Conservation (phyloP, 2,888 invertebrate species). For the Heliconius hortense region DNA sequence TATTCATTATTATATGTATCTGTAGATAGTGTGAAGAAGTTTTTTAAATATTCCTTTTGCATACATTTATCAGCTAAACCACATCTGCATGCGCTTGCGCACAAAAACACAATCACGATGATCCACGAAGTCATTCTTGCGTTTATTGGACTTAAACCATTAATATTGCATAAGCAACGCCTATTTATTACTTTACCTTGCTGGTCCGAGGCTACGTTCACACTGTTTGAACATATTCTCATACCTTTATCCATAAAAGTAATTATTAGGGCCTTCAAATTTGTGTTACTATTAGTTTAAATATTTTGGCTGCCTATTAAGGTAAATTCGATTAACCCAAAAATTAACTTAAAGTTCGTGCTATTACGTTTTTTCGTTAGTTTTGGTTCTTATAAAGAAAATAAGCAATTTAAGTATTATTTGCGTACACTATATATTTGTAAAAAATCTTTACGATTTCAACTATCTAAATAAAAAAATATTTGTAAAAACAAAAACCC, state of each 20-base stretch:
- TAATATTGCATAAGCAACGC: not conserved
- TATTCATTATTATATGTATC: not conserved
- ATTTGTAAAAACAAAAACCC: no score
- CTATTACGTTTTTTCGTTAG: no score
- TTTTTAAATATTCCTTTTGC: not conserved
- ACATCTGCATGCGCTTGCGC: conserved; percentile 26
- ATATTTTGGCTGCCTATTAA: not conserved
- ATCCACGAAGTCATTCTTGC: conserved; percentile 44
- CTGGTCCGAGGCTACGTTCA: not conserved
- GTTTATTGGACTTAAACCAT: conserved; percentile 32
- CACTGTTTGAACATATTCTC: not conserved
- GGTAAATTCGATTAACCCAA: no score
- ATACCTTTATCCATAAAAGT: not conserved
- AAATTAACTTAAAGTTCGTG: no score
- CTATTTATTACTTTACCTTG: not conserved
- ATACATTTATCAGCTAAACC: conserved; percentile 10
- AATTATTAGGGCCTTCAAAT: not conserved
- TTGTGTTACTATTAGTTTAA: not conserved
- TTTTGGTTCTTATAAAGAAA: no score
- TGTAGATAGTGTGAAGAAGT: not conserved
- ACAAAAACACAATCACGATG: conserved; percentile 32
- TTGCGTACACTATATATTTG: no score
- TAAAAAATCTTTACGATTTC: no score
- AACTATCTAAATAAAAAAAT: no score
- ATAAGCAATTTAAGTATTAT: no score